A percentile compares a stretch with the other conserved stretches of the same genome.
phyloP scores from a whole-genome alignment of 2,888 invertebrate genomes.

The Lepidonotus clava region DNA sequence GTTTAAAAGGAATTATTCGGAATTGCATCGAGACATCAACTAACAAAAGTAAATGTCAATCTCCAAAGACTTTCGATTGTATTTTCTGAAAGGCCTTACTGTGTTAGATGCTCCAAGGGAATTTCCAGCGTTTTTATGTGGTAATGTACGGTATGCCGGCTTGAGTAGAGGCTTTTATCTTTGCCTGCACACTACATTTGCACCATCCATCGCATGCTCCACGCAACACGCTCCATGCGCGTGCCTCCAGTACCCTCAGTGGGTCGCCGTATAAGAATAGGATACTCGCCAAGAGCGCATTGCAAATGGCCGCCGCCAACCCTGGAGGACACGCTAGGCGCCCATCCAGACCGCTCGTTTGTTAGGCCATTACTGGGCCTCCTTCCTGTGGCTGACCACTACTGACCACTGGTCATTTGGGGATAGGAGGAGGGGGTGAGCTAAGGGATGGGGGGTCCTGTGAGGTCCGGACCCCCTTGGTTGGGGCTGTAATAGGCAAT shows the following conservation, averaged over 20 bases:
- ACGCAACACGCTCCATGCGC: not conserved
- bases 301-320: not conserved
- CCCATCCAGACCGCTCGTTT: not conserved
- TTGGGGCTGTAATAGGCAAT: conserved; percentile 9
- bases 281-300: not conserved
- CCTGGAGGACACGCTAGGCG: not conserved
- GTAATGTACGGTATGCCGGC: not conserved
- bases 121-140: no score
- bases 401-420: not conserved
- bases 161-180: not conserved
- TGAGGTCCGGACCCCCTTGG: no score
- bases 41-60: no score
- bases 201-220: not conserved
- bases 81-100: no score
- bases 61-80: no score
- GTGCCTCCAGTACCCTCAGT: no score
- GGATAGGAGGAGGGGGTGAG: not conserved
- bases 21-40: no score
- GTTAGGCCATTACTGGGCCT: conserved; percentile 1
- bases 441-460: not conserved
- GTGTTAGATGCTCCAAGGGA: no score
- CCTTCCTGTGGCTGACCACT: conserved; percentile 6
- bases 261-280: not conserved
- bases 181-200: not conserved
- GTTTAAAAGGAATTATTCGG: no score